Evolutionary conservation across 64 coral and sea anemone species (phyloP), one percentile per base, ranked within the genome.

Genomic region (Platygyra sinensis): DNA sequence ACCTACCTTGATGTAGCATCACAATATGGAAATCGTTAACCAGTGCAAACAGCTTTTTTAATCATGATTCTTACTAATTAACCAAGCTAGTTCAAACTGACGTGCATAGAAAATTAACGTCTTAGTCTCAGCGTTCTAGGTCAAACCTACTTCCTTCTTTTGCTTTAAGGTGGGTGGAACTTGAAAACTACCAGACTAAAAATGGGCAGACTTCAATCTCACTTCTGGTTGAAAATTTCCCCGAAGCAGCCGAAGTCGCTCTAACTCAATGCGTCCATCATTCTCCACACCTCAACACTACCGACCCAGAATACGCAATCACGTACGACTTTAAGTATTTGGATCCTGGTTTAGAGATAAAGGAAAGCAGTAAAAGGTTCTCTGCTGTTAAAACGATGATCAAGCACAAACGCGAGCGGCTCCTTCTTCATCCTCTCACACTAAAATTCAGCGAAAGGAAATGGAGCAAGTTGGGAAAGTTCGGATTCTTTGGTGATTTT

Each of bases 321-420:
- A 89, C 83, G n/a, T 95, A 95, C 49, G 78, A 95, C 79, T 95
- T 95, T 46, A 80, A 79, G 54, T n/a, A 84, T 63, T 86, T 95
- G 20, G 94, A 95, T 54, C 90, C 76, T 60, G 94, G 90, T 14
- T 89, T 89, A 57, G 89, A 95, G 10, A 89, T 78, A 18, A 22
- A 39, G 16, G 75, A 78, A 8, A 62, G 20, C 10, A 20, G 75
- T 20, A 50, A 74, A 12, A 86, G 79, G 57, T 81, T 81, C 30
- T 81, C 79, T 28, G 19, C 79, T 10, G 79, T 81, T 30, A 12
- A 81, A 59, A 72, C 71, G 25, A 95, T 95, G 94, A 73, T 95
- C n/a, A 73, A 92, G 27, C 62, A 95, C 46, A 84, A 88, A 24
- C 77, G 94, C 32, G 38, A 77, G 29, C 50, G 75, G 3, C 62